Percentiles rank a stretch among this genome's conserved stretches.
phyloP scores from a whole-genome alignment of 2,797 vertebrate species.

The Leucoraja ocellata region DNA sequence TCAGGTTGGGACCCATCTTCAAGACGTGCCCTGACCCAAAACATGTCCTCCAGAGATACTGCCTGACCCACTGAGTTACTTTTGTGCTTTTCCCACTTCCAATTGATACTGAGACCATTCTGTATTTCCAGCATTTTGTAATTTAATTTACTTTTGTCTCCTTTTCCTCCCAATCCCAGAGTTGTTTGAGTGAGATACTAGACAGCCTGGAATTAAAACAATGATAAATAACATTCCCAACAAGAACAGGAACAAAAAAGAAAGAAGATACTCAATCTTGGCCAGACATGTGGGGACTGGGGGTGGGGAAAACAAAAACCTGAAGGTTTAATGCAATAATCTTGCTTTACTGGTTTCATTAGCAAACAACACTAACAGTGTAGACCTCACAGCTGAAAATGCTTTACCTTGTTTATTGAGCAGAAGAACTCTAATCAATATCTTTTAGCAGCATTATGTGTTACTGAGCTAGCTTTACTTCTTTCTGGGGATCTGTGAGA shows the following conservation, averaged over 20 bases:
- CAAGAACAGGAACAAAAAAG: not conserved
- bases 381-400: conserved; percentile 27
- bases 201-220: not conserved
- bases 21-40: no score
- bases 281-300: conserved; percentile 16
- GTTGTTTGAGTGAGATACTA: not conserved
- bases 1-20: no score
- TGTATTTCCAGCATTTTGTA: not conserved
- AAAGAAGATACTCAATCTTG: not conserved
- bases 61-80: no score
- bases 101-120: not conserved
- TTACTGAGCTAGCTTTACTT: conserved; percentile 6
- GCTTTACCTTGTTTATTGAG: conserved; percentile 33
- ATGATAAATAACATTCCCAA: not conserved
- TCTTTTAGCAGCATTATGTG: conserved; percentile 37
- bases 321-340: conserved; percentile 26
- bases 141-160: conserved; percentile 10
- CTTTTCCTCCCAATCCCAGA: not conserved
- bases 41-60: no score
- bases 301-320: not conserved
- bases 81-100: not conserved
- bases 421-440: conserved; percentile 36
- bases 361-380: conserved; percentile 33
- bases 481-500: not conserved
- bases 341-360: conserved; percentile 33